Evolutionary conservation across 1,140 invertebrate species (phyloP), one percentile per base, ranked within the genome.

Genomic region (Ceratosolen solmsi): DNA sequence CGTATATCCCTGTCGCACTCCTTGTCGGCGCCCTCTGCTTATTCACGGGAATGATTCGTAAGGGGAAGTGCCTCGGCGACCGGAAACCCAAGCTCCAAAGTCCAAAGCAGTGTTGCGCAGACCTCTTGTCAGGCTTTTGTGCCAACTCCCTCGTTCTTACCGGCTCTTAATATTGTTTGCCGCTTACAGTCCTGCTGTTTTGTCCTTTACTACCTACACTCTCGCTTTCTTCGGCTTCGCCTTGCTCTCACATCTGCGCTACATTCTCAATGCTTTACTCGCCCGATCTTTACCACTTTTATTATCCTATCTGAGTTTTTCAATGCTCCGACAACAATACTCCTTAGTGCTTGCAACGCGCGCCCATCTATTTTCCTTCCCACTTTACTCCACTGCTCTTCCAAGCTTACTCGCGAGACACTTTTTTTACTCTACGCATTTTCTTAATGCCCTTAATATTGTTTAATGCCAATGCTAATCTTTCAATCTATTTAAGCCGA

Each of bases 41-140:
- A 89, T 91, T 91, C 90, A 90, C 80, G 87, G 88, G 87, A 86
- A 88, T 91, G 91, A 91, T 91, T 90, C 90, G 89, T 87, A 88
- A 90, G 89, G 88, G 90, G 89, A 91, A 91, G 89, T 86, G 89
- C 87, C 88, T 89, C 89, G 88, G 86, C 87, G 85, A 88, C 88
- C 90, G 89, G 89, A 91, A 90, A 90, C 86, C 84, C 87, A 89
- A 88, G 70, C 72, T 75, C 36, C 71, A 15, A 71, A n/a, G n/a
- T 1, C 9, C 60, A 41, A 20, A 38, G 58, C 58, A 80, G 74
- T 80, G 79, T 75, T 80, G 68, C 22, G 79, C 41, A 68, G 56
- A 20, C 51, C 49, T 27, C 68, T 51, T 60, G 68, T 68, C 70
- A 80, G 36, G 71, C 72, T 49, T 51, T 73, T 25, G 70, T 38